phyloP scores from a whole-genome alignment of 2,113 vertebrate genomes.

The Synodontis membranacea region DNA sequence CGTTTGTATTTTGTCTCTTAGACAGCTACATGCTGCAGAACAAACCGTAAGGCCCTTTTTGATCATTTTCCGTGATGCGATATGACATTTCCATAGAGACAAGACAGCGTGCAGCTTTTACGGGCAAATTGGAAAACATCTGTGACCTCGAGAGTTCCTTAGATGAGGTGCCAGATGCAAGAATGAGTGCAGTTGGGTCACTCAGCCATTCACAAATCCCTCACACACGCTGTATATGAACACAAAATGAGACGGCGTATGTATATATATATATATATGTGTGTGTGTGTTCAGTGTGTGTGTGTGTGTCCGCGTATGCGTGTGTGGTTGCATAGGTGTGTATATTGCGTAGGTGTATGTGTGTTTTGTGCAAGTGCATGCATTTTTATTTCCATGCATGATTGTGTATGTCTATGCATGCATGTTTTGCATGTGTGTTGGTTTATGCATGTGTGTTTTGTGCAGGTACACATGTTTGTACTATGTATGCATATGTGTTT shows the following conservation, averaged over 20 bases:
- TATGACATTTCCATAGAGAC: slow-evolving; percentile 36
- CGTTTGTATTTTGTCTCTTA: not conserved
- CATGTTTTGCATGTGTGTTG: not conserved
- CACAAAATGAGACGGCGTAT: not conserved
- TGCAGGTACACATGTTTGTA: not conserved
- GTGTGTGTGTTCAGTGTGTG: not conserved
- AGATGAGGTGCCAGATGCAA: not conserved
- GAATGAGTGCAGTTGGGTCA: slow-evolving; percentile 16
- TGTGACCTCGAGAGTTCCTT: slow-evolving; percentile 26
- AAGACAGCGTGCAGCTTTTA: slow-evolving; percentile 5
- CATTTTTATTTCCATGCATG: not conserved
- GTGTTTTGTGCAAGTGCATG: not conserved
- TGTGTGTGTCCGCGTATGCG: not conserved
- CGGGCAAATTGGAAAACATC: slow-evolving; percentile 34
- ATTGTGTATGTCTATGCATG: not conserved
- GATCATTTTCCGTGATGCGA: not conserved
- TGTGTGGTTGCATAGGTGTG: not conserved
- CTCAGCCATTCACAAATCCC: not conserved
- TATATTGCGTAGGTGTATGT: no score
- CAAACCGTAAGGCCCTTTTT: slow-evolving; percentile 5
- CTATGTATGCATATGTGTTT: not conserved
- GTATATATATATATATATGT: not conserved
- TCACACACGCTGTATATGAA: not conserved
- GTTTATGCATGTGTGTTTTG: not conserved
- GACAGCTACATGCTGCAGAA: not conserved